Conservation (phyloP, 2,888 invertebrate species). For the Caenorhabditis sp. region DNA sequence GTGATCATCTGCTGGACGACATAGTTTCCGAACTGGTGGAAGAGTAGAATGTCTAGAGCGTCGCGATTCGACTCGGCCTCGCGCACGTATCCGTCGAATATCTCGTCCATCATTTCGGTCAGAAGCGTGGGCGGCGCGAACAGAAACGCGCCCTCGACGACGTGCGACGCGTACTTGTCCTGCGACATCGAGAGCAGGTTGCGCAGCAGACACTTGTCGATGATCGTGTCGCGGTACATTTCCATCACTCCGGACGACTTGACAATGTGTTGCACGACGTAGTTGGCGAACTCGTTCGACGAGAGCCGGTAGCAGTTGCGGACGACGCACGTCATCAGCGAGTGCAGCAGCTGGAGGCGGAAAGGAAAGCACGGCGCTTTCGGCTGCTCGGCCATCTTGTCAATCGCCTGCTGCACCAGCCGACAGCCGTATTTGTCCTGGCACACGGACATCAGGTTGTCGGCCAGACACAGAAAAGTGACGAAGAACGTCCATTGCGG, state of each 20-base stretch:
- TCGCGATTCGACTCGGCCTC: slow-evolving; percentile 61
- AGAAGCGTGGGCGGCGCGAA: slow-evolving; percentile 58
- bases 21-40: slow-evolving; percentile 77
- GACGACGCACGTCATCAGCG: slow-evolving; percentile 42
- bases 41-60: slow-evolving; percentile 70
- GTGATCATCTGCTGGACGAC: slow-evolving; percentile 73
- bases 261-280: slow-evolving; percentile 72
- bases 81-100: slow-evolving; percentile 68
- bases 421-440: slow-evolving; percentile 68
- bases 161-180: slow-evolving; percentile 74
- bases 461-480: slow-evolving; percentile 25
- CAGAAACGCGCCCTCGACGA: slow-evolving; percentile 70
- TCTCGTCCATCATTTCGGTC: slow-evolving; percentile 67
- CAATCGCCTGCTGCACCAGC: slow-evolving; percentile 63
- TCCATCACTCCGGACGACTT: slow-evolving; percentile 55
- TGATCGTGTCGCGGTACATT: slow-evolving; percentile 65
- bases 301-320: slow-evolving; percentile 59
- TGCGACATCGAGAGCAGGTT: slow-evolving; percentile 72
- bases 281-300: slow-evolving; percentile 73
- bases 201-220: slow-evolving; percentile 66
- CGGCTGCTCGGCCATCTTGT: slow-evolving; percentile 61
- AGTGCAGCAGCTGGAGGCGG: slow-evolving; percentile 39
- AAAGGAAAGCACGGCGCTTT: slow-evolving; percentile 38
- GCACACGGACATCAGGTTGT: slow-evolving; percentile 57
- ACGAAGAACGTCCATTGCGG: slow-evolving; percentile 43